These are phyloP conservation scores for Epicampocera succincta DNA, from an alignment of 2,888 invertebrate genomes.

Conservation along the genomic window DNA sequence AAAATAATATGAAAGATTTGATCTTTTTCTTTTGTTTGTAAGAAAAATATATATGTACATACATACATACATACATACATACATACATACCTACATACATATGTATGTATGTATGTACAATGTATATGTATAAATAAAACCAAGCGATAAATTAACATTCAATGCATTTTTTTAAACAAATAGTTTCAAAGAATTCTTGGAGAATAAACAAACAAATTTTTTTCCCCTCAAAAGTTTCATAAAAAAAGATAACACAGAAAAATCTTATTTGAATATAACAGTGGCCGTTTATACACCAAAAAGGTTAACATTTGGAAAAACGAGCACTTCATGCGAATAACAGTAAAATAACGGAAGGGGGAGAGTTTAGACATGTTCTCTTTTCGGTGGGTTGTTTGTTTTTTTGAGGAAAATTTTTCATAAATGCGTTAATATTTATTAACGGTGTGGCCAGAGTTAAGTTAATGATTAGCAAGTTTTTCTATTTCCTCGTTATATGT, in stretches of 20 bases:
- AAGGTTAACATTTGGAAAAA: neutral
- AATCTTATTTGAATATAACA: slow-evolving; percentile 44
- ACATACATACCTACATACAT: too few relatives aligned
- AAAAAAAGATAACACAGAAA: neutral
- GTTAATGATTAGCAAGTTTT: too few relatives aligned
- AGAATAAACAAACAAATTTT: neutral
- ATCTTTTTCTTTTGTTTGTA: slow-evolving; percentile 43
- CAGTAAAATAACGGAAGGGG: slow-evolving; percentile 6
- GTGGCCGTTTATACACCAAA: slow-evolving; percentile 50
- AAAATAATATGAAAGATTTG: too few relatives aligned
- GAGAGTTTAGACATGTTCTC: neutral
- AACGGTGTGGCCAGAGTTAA: slow-evolving; percentile 25
- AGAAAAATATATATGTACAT: slow-evolving; percentile 18
- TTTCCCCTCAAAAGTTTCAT: slow-evolving; percentile 21
- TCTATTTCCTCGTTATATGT: too few relatives aligned
- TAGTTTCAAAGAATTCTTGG: slow-evolving; percentile 14
- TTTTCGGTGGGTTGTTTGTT: neutral
- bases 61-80: slow-evolving; percentile 10
- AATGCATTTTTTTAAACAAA: slow-evolving; percentile 26
- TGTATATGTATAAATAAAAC: slow-evolving; percentile 1
- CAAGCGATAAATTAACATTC: neutral
- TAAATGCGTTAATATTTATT: neutral
- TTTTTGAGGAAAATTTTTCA: neutral
- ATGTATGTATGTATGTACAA: too few relatives aligned
- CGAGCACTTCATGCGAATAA: slow-evolving; percentile 4